Base-by-base conservation (phyloP, 1,140 invertebrate species). In the Sarcophaga peregrina region DNA sequence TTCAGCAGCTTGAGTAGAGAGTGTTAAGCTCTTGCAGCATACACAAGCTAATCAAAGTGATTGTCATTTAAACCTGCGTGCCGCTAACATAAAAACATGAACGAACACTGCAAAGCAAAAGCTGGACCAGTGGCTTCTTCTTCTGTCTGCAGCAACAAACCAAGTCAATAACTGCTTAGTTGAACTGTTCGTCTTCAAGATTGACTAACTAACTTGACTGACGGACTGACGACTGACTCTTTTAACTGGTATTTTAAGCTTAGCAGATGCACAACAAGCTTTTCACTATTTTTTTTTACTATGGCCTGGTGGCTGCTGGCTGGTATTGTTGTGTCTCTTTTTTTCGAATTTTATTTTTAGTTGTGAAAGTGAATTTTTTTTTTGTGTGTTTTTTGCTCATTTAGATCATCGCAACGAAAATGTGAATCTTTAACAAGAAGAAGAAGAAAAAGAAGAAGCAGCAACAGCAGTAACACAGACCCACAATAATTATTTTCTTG, bases 301-400 rank as follows among this genome's bases (percentile, higher is more conserved):
- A n/a, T n/a, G n/a, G n/a, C n/a, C n/a, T n/a, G n/a, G 15, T 10
- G 10, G 5, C 52, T 54, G 9, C 52, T 10, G 15, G 58, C 58
- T 68, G 62, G 0, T 72, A n/a, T 72, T 72, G 62, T 20, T 72
- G 62, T 10, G 8, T 74, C 15, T 37, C 45, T 15, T 48, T 47
- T 52, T 10, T 52, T 50, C 25, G 17, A 20, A 68, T 68, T 50
- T 78, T 11, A 4, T 1, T 46, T 74, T 74, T 45, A 78, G 47
- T 78, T 78, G 75, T 78, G 75, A 78, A 78, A 78, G 75, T 78
- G 75, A 78, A 78, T 78, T 78, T 78, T 78, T 20, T 20, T 58
- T 58, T 58, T n/a, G 46, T 17, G 11, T 48, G 73, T 37, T 37
- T 37, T 37, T 37, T 37, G 25, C 25, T 37, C 25, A 37, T 37